A percentile compares a stretch with the other conserved stretches of the same genome.
Evolutionary conservation across 2,797 vertebrate genomes (phyloP).

Genomic region (Platalea minor): DNA sequence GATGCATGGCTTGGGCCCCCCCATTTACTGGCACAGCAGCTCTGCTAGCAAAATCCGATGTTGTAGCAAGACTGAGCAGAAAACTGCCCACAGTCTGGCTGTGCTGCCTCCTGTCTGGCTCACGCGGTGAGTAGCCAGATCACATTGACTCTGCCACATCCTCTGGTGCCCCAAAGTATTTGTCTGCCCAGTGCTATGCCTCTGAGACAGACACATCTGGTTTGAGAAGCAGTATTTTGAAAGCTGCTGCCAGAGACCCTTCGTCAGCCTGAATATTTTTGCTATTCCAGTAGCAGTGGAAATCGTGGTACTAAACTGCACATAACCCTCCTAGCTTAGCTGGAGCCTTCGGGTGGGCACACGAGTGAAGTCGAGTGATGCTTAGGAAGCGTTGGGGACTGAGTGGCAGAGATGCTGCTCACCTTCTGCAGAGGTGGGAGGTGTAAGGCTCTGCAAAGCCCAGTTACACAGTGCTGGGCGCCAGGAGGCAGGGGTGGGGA

Average conservation of each 20-base stretch:
- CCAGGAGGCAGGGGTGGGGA: neutral
- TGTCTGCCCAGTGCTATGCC: neutral
- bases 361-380: fast-evolving
- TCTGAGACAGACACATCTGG: neutral
- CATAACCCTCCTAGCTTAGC: neutral
- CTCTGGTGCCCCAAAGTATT: neutral
- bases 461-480: neutral
- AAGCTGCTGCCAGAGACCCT: neutral
- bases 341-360: neutral
- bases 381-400: neutral
- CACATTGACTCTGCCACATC: fast-evolving
- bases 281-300: neutral
- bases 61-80: neutral
- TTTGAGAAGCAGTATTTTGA: neutral
- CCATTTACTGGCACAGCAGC: neutral
- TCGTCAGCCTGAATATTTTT: neutral
- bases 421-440: neutral
- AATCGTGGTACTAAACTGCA: neutral
- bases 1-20: neutral
- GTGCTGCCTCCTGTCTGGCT: neutral
- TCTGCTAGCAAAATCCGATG: neutral
- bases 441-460: neutral
- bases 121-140: neutral
- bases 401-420: neutral
- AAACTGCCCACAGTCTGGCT: neutral